Evolutionary conservation across 2,113 vertebrate species (phyloP).

Genomic region (Lagopus muta): DNA sequence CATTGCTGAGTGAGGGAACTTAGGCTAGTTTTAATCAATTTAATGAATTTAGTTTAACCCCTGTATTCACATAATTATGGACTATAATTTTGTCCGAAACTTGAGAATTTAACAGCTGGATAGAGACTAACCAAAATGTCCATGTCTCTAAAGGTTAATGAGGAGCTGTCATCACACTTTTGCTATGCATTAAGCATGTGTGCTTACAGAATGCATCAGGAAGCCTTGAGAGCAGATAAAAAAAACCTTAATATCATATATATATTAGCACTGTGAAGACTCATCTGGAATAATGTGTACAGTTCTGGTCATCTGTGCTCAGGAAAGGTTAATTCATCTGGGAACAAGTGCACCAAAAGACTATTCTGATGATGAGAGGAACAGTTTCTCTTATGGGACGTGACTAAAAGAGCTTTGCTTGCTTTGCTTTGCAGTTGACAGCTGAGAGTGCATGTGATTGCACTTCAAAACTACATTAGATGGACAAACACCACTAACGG

Average conservation of each 20-base stretch:
- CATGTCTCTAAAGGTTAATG: not conserved
- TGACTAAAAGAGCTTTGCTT: constrained; percentile 26
- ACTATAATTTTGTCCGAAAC: not conserved
- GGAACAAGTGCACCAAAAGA: constrained; percentile 2
- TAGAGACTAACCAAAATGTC: not conserved
- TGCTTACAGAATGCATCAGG: not conserved
- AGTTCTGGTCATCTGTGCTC: not conserved
- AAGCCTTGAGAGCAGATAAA: not conserved
- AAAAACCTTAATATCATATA: not conserved
- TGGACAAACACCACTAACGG: not conserved
- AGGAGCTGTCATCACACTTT: not conserved
- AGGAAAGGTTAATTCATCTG: constrained; percentile 32
- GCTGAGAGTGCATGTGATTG: not conserved
- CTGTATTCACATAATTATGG: not conserved
- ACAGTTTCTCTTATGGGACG: not conserved
- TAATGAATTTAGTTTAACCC: not conserved
- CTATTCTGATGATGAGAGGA: not conserved
- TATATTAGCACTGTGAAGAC: not conserved
- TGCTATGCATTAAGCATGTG: not conserved
- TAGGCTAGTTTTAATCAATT: not conserved
- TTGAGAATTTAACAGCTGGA: not conserved
- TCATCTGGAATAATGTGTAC: not conserved
- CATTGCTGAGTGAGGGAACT: not conserved
- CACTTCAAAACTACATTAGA: not conserved
- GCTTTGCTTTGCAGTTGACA: not conserved